A percentile compares a stretch with the other conserved stretches of the same genome.
Evolutionary conservation across 1,140 invertebrate genomes (phyloP).

Genomic region (Geopemphigus sp.): DNA sequence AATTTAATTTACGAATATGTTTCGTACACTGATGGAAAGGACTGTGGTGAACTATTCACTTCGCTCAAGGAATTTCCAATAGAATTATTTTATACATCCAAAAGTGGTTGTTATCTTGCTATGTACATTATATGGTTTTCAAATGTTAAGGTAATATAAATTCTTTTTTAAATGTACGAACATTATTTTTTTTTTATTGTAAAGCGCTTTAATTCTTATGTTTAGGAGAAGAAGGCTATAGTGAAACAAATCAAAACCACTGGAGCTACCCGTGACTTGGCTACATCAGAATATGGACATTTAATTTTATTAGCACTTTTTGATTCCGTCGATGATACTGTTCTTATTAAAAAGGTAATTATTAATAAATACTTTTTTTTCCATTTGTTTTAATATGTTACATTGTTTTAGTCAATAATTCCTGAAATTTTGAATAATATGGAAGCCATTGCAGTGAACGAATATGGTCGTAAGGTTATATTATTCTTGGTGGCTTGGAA

Average conservation of each 20-base stretch:
- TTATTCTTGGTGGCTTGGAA: conserved; percentile 81
- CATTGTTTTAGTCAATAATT: conserved; percentile 58
- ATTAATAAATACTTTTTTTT: not conserved
- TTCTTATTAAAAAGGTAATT: conserved; percentile 76
- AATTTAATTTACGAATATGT: conserved; percentile 43
- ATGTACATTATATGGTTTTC: conserved; percentile 40
- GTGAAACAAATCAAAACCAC: conserved; percentile 75
- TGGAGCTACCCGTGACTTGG: conserved; percentile 74
- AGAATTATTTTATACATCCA: conserved; percentile 40
- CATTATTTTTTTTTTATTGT: not conserved
- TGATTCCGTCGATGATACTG: conserved; percentile 90
- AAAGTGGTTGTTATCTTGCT: conserved; percentile 38
- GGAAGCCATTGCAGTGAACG: conserved; percentile 68
- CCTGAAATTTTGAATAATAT: conserved; percentile 72
- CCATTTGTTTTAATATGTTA: not conserved
- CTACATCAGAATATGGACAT: conserved; percentile 82
- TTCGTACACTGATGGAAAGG: conserved; percentile 22
- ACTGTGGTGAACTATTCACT: conserved; percentile 32
- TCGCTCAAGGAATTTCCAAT: conserved; percentile 45
- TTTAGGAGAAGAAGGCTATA: conserved; percentile 60
- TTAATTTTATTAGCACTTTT: conserved; percentile 78
- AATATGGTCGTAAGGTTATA: conserved; percentile 72
- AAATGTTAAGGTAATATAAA: conserved; percentile 1
- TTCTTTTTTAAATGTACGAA: not conserved
- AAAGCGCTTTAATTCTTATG: not conserved